These are phyloP conservation scores for Leptinotarsa tumamoca DNA, from an alignment of 2,888 invertebrate species.

Conservation along the genomic window DNA sequence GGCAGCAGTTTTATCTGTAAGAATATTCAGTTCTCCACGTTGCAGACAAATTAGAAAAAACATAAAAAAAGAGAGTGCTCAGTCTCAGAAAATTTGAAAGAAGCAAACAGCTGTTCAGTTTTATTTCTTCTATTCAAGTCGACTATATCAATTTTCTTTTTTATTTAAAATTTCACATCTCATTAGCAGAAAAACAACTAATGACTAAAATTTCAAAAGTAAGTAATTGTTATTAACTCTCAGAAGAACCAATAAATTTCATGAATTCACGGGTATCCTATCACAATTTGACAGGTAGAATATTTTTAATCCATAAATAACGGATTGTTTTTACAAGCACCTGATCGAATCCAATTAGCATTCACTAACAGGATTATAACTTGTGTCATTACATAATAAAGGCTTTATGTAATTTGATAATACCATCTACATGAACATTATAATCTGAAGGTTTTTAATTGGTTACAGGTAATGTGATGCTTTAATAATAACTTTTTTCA, in stretches of 20 bases:
- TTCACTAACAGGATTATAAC: constrained; percentile 21
- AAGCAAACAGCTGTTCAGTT: no score
- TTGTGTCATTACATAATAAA: constrained; percentile 19
- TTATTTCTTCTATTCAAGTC: no score
- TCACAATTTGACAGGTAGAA: neutral
- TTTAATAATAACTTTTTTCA: neutral
- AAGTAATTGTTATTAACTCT: neutral
- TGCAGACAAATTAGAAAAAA: no score
- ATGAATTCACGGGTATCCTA: neutral
- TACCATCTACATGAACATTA: constrained; percentile 8
- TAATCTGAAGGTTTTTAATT: constrained; percentile 18
- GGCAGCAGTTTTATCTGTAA: no score
- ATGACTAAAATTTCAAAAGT: neutral
- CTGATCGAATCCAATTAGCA: constrained; percentile 19
- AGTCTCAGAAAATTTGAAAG: no score
- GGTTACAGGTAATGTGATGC: neutral
- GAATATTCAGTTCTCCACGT: no score
- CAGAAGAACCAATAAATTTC: constrained; percentile 2
- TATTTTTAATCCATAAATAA: constrained; percentile 11
- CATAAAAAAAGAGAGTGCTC: no score
- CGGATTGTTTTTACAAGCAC: constrained; percentile 17
- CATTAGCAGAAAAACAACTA: neutral
- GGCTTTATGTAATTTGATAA: constrained; percentile 24
- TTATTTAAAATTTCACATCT: neutral
- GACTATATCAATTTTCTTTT: no score